Base-by-base conservation (phyloP, 2,113 vertebrate genomes). In the Rhabdornis inornatus region DNA sequence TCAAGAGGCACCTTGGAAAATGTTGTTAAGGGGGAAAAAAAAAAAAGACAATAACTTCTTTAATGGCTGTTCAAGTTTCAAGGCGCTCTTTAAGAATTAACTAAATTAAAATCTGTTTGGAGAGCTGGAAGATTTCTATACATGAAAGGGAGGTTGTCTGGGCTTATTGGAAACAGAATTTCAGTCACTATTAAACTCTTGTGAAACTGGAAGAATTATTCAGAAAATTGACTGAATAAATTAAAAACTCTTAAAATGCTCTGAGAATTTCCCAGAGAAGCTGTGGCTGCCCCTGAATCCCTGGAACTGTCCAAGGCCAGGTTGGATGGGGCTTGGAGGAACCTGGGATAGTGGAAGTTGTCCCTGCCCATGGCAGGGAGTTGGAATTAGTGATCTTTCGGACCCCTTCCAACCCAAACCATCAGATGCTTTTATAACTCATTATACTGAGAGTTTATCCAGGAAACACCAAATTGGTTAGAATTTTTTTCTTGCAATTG, bases 1-100 rank as follows among this genome's bases (percentile, higher is more conserved):
- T 94, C 88, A 64, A 55, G 74, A 94, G 80, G 90, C 72, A 89
- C 77, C 88, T 92, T n/a, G 4, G 47, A 52, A 45, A 93, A 53
- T 0, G 20, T 6, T 79, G 75, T 61, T 61, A 63, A 59, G 64
- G 72, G 87, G 49, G 78, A 94, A 71, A 57, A 72, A 94, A 66
- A 61, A 68, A 81, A 94, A 71, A 53, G 65, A 94, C 85, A 90
- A 69, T 94, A 83, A 86, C 49, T 90, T 90, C 76, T 92, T 86
- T 90, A 94, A 90, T 83, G 80, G 84, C 87, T 90, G 86, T 65
- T 93, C 72, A 31, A 81, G 79, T 95, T 96, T 93, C 94, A 94
- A 96, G 88, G 77, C 47, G 1, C 40, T 84, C 64, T 93, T 93
- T 68, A 68, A 78, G 92, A 91, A 92, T 95, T 94, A 96, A 94